phyloP scores from a whole-genome alignment of 2,113 vertebrate genomes.

The Pelodiscus sinensis region DNA sequence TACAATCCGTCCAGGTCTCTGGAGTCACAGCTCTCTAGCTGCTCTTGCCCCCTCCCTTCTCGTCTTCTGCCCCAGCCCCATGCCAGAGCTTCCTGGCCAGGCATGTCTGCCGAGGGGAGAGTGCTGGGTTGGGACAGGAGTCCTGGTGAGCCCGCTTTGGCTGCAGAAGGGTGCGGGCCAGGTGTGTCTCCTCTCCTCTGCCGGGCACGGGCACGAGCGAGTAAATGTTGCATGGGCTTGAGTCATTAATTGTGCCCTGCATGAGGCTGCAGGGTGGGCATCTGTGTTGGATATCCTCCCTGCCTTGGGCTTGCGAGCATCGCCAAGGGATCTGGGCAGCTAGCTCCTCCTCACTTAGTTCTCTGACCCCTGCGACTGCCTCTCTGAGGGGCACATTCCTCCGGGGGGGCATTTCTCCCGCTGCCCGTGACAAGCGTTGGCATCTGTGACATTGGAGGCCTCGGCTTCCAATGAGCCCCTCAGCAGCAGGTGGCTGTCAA shows the following conservation, averaged over 20 bases:
- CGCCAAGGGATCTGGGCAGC: neutral
- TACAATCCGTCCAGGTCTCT: neutral
- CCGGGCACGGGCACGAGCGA: neutral
- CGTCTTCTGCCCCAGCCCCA: neutral
- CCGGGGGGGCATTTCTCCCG: neutral
- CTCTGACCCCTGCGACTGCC: neutral
- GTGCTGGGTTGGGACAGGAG: neutral
- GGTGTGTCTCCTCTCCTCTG: rapidly evolving
- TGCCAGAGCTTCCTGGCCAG: too few species aligned
- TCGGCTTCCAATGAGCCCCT: neutral
- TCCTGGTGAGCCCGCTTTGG: neutral
- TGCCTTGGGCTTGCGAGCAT: neutral
- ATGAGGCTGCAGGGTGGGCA: neutral
- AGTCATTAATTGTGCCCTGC: neutral
- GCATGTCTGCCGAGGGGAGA: neutral
- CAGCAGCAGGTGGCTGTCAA: neutral
- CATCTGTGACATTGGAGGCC: neutral
- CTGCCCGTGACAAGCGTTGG: neutral
- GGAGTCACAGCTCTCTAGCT: neutral
- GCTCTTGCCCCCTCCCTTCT: too few species aligned
- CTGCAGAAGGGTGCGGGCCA: neutral
- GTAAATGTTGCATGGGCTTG: neutral
- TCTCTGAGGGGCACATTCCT: neutral
- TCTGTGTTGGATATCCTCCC: neutral
- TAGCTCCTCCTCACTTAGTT: neutral